Conservation (phyloP, 92 coral and sea anemone genomes). For the Porites lobata region DNA sequence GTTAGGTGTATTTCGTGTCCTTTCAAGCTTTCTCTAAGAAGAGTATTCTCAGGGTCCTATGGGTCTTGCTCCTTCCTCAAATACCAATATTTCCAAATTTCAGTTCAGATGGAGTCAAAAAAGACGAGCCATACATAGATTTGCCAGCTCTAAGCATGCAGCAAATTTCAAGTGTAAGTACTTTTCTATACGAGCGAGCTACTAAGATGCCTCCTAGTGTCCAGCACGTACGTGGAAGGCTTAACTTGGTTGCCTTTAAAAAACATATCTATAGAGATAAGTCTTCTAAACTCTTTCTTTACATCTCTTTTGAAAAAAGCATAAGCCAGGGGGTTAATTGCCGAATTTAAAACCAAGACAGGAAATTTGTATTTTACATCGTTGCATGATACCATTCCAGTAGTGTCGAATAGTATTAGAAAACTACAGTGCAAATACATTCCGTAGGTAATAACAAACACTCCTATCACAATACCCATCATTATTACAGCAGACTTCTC, state of each 20-base stretch:
- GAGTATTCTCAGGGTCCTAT: too few species aligned
- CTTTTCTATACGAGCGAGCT: too few species aligned
- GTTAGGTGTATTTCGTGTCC: too few species aligned
- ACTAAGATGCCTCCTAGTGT: too few species aligned
- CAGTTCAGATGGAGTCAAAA: too few species aligned
- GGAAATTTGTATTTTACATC: constrained; percentile 8
- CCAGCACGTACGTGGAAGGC: background rate
- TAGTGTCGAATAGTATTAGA: background rate
- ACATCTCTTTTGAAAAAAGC: constrained; percentile 5
- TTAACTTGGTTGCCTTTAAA: background rate
- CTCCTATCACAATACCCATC: background rate
- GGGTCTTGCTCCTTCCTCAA: too few species aligned
- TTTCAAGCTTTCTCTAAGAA: too few species aligned
- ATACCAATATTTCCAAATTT: too few species aligned
- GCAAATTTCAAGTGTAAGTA: too few species aligned
- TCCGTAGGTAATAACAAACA: background rate
- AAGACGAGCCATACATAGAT: too few species aligned
- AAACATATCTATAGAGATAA: background rate
- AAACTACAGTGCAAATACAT: background rate
- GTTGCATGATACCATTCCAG: background rate
- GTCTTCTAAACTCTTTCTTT: background rate
- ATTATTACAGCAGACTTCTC: background rate
- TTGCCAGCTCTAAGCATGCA: too few species aligned
- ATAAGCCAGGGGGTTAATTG: constrained; percentile 17
- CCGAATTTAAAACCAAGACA: constrained; percentile 1